phyloP scores from a whole-genome alignment of 53 echinoderm and acorn worm genomes.

The Glandiceps talaboti region DNA sequence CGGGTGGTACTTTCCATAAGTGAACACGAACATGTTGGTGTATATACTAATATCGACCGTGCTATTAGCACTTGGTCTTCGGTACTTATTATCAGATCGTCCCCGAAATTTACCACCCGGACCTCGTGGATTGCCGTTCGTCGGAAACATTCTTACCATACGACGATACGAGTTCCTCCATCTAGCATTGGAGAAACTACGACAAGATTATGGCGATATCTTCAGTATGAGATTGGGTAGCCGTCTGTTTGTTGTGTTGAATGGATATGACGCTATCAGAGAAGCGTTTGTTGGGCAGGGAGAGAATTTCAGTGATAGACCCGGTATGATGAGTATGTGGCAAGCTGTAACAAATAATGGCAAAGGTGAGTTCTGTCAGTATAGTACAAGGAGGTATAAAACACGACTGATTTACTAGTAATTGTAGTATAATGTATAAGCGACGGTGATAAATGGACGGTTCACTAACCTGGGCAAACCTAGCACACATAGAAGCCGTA shows the following conservation, averaged over 20 bases:
- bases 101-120: background rate
- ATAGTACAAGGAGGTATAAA: too few relatives aligned
- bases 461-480: too few relatives aligned
- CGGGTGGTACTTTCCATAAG: too few relatives aligned
- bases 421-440: too few relatives aligned
- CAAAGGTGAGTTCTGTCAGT: background rate
- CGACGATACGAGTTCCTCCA: background rate
- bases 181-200: background rate
- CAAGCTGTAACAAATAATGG: background rate
- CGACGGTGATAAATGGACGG: too few relatives aligned
- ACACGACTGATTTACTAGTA: too few relatives aligned
- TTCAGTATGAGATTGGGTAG: background rate
- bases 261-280: background rate
- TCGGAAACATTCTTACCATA: background rate
- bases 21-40: too few relatives aligned
- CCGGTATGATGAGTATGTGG: background rate
- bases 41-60: too few relatives aligned
- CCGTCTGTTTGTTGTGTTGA: background rate
- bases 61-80: too few relatives aligned
- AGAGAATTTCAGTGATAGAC: background rate
- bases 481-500: too few relatives aligned
- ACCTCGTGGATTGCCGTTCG: background rate
- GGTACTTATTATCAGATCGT: too few relatives aligned
- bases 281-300: background rate
- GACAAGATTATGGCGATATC: background rate